Evolutionary conservation across 2,888 invertebrate species (phyloP).

Genomic region (Corbicula japonica): DNA sequence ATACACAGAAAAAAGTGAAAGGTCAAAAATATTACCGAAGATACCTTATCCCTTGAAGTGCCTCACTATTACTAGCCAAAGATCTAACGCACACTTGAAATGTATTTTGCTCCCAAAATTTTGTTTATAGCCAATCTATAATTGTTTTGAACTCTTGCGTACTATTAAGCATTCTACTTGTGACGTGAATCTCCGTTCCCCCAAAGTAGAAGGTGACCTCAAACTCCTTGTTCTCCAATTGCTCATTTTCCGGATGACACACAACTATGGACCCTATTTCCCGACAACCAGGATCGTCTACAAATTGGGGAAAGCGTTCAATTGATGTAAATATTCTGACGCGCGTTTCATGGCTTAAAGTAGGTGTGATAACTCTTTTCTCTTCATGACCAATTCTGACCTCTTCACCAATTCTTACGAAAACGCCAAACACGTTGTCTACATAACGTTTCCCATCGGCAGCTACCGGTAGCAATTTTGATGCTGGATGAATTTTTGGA

Average conservation of each 20-base stretch:
- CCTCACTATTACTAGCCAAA: no score
- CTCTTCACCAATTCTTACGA: constrained; percentile 1
- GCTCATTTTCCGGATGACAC: constrained; percentile 5
- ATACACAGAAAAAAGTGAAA: no score
- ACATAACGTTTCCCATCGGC: background rate
- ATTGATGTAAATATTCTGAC: background rate
- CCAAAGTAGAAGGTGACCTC: constrained; percentile 10
- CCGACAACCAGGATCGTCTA: background rate
- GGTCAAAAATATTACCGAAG: no score
- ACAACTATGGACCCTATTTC: background rate
- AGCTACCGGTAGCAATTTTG: no score
- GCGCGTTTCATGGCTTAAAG: background rate
- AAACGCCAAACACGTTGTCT: background rate
- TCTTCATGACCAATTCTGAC: background rate
- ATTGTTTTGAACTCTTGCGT: background rate
- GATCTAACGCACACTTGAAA: no score
- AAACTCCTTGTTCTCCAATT: background rate
- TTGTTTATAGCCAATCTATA: background rate
- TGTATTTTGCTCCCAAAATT: no score
- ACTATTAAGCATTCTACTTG: background rate
- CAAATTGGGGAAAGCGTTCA: background rate
- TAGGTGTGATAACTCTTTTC: background rate
- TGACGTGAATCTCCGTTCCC: constrained; percentile 1
- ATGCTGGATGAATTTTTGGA: background rate
- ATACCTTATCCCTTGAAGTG: no score